phyloP scores from a whole-genome alignment of 2,797 vertebrate genomes.

The Lepus oiostolus region DNA sequence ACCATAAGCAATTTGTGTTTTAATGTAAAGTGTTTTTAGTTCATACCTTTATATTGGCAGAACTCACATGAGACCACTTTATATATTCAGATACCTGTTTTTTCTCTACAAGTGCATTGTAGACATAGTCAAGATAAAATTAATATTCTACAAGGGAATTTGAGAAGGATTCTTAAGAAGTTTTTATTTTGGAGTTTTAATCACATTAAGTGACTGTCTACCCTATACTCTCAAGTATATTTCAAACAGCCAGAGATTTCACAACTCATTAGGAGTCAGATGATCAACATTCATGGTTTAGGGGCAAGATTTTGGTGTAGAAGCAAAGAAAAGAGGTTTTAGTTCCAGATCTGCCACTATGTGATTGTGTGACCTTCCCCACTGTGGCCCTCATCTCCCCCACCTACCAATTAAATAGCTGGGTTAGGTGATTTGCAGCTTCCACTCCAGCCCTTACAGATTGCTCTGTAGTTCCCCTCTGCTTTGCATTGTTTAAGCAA shows the following conservation, averaged over 20 bases:
- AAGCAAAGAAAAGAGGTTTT: slow-evolving; percentile 62
- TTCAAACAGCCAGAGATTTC: slow-evolving; percentile 38
- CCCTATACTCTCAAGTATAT: not conserved
- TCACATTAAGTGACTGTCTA: slow-evolving; percentile 24
- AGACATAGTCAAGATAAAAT: slow-evolving; percentile 69
- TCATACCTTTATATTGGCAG: slow-evolving; percentile 81
- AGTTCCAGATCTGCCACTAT: slow-evolving; percentile 48
- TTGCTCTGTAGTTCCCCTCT: slow-evolving; percentile 32
- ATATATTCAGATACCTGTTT: slow-evolving; percentile 62
- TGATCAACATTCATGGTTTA: slow-evolving; percentile 14
- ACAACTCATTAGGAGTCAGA: not conserved
- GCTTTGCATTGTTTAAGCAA: slow-evolving; percentile 70
- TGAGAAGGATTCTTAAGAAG: slow-evolving; percentile 48
- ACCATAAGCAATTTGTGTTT: slow-evolving; percentile 89
- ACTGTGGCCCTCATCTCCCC: not conserved
- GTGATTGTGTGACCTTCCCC: slow-evolving; percentile 64
- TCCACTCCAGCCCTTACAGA: not conserved
- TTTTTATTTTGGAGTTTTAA: slow-evolving; percentile 61
- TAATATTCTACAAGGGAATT: slow-evolving; percentile 30
- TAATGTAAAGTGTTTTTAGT: slow-evolving; percentile 85
- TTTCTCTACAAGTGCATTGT: not conserved
- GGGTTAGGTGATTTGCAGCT: slow-evolving; percentile 54
- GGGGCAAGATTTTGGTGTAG: slow-evolving; percentile 32
- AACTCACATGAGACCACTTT: slow-evolving; percentile 73
- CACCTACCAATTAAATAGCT: slow-evolving; percentile 65